Evolutionary conservation across 1,140 invertebrate genomes (phyloP), one percentile per base, ranked within the genome.

Genomic region (Apis florea): DNA sequence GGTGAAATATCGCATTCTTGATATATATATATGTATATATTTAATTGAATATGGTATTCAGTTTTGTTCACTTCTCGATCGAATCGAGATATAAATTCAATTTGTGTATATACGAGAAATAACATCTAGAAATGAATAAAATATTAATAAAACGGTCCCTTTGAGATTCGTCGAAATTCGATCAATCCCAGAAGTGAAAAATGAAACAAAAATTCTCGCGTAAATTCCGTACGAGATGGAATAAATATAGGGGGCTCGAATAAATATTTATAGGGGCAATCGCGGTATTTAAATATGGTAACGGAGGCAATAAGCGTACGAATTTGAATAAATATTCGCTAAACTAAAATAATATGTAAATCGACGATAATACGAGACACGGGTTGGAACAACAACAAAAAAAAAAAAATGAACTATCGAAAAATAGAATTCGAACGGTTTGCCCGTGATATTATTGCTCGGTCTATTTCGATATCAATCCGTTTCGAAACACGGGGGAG

Each of bases 291-390:
- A 70, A 51, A 70, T 70, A 70, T 70, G 49, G 10, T 53, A 53
- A 53, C 17, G 21, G 24, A n/a, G 19, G 47, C 47, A 51, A 70
- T n/a, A 26, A 53, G 68, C 49, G 26, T 70, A 70, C 49, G 26
- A 19, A 70, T 53, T 70, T 70, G 67, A 19, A 13, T 51, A 69
- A 51, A 69, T 51, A 24, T 19, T 10, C 8, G 8, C 68, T n/a
- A n/a, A 10, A 26, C 47, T 40, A 15, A 24, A 70, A 70, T 53
- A 70, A 53, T 53, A 70, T 70, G 68, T 53, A 70, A 70, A 70
- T 70, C n/a, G 68, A 53, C 31, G 11, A 70, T 70, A 26, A 26
- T 53, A 70, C 12, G 66, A 24, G n/a, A 24, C n/a, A n/a, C 15
- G 12, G n/a, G 59, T 24, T 9, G 31, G 11, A 19, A 26, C 13